Evolutionary conservation across 2,797 vertebrate species (phyloP).

Genomic region (Vireo griseus): DNA sequence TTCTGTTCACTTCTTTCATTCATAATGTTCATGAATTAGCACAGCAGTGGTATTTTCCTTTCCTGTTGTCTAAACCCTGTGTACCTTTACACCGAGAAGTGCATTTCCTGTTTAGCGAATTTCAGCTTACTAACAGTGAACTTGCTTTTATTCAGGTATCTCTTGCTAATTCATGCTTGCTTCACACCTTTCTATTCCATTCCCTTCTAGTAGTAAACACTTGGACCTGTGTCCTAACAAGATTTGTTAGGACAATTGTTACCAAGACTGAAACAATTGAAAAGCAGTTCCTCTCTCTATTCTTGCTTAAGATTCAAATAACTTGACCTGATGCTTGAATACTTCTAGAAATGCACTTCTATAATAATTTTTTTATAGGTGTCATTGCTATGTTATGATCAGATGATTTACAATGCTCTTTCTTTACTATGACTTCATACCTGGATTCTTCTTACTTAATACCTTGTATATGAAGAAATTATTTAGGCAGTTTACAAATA

Average conservation of each 20-base stretch:
- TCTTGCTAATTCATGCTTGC: background rate
- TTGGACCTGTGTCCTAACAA: background rate
- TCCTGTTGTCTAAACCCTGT: background rate
- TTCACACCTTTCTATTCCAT: background rate
- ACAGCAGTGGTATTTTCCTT: background rate
- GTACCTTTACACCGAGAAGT: background rate
- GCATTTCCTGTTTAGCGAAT: background rate
- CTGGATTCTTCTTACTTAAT: background rate
- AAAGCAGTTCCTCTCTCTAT: background rate
- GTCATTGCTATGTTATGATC: background rate
- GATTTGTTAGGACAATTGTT: background rate
- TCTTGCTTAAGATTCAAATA: background rate
- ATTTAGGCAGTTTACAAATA: background rate
- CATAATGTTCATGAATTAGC: background rate
- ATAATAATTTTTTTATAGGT: background rate
- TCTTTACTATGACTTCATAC: background rate
- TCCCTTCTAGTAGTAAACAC: background rate
- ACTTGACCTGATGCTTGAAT: background rate
- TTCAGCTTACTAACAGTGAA: background rate
- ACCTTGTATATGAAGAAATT: background rate
- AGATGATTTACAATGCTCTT: background rate
- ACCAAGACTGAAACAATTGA: background rate
- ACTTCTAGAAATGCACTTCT: background rate
- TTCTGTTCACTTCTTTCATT: background rate
- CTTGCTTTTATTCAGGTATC: background rate